Base-by-base conservation (phyloP, 2,888 invertebrate species). In the Tholera decimalis region DNA sequence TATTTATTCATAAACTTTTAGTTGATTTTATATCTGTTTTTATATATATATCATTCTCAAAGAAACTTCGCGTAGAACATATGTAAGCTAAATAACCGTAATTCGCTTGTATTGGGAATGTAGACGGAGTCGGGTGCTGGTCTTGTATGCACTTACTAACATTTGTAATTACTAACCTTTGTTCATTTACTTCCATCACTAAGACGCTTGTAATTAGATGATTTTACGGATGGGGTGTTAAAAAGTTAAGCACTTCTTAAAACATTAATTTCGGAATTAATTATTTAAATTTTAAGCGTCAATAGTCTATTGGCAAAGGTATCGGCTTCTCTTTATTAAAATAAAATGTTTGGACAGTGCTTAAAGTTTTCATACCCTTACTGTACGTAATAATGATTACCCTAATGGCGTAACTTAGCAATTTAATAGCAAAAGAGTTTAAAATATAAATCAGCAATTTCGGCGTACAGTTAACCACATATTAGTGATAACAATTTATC, bases 71-170 rank as follows among this genome's bases (percentile, higher is more conserved):
- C 5, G 18, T 22, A 22, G 20, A 26, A 22, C 8, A 20, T 15
- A 70, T 39, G 50, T 51, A 46, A 33, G 70, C 61, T 18, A 15
- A 41, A 28, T 51, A 70, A 70, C 39, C 35, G 26, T 13, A 44
- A 30, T 22, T 43, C 47, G 71, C 64, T 71, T 69, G 24, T n/a
- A 33, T 72, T 72, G 77, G 77, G 72, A 57, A 67, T 77, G 73
- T 75, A 72, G 61, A 72, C 77, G 26, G n/a, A 50, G 26, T 44
- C 37, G 56, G 71, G 76, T 49, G 46, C 18, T 43, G 51, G 55
- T 33, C 35, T 30, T 47, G 54, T 75, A 47, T 69, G 58, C 66
- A 63, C 11, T 28, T 54, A 56, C 66, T 64, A 64, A 64, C 55
- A 15, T 55, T 64, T 66, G 55, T 24, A 6, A 28, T 18, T 9